These are phyloP conservation scores for Platypus cylindrus DNA, from an alignment of 2,888 invertebrate species.

Conservation along the genomic window DNA sequence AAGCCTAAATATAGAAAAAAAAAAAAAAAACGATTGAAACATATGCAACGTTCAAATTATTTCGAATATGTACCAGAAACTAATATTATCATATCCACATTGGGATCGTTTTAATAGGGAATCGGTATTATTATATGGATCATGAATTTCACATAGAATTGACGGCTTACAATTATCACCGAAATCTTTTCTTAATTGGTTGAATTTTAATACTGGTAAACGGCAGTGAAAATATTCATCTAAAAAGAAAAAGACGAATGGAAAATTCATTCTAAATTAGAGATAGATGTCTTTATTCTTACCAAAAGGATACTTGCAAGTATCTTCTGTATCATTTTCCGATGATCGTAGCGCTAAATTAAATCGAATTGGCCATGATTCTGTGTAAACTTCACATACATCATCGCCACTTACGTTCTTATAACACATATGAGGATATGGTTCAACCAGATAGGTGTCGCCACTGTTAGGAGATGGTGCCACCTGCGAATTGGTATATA, in stretches of 20 bases:
- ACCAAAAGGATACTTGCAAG: conserved; percentile 58
- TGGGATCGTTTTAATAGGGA: conserved; percentile 56
- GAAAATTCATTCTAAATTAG: not conserved
- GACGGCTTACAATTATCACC: conserved; percentile 45
- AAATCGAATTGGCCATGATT: conserved; percentile 40
- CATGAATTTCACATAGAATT: conserved; percentile 56
- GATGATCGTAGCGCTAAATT: conserved; percentile 42
- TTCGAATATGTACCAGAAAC: conserved; percentile 41
- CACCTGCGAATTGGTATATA: conserved; percentile 9
- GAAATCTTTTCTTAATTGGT: conserved; percentile 26
- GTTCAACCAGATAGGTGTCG: conserved; percentile 10
- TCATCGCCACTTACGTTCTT: conserved; percentile 25
- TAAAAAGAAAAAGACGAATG: conserved; percentile 21
- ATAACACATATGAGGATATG: conserved; percentile 47
- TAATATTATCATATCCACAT: conserved; percentile 56
- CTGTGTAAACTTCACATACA: conserved; percentile 49
- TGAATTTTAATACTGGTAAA: conserved; percentile 41
- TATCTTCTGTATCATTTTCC: conserved; percentile 25
- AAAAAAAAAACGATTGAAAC: not conserved
- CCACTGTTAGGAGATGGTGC: conserved; percentile 10
- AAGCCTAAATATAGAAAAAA: conserved; percentile 20
- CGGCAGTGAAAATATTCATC: conserved; percentile 45
- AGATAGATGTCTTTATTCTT: conserved; percentile 18
- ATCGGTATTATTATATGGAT: conserved; percentile 54
- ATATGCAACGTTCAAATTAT: not conserved